Evolutionary conservation across 2,113 vertebrate species (phyloP), one percentile per base, ranked within the genome.

Genomic region (Bombycilla garrulus): DNA sequence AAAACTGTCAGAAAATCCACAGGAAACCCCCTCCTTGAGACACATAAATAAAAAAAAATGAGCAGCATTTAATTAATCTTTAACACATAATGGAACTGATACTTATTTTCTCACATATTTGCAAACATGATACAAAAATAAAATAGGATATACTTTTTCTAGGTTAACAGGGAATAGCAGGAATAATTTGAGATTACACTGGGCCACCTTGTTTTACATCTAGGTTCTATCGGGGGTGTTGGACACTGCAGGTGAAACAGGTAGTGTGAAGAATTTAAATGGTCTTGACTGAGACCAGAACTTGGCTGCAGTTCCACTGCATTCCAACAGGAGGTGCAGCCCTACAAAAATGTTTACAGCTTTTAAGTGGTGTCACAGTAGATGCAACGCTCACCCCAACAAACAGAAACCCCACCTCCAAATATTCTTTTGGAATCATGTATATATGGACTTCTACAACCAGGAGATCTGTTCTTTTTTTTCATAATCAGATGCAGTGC

Each of bases 291-390:
- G n/a, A 92, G 62, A 72, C 15, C 10, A 82, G 33, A 57, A 65
- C 44, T 1, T 65, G 14, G 6, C 61, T 90, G 87, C 33, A 89
- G 35, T 91, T 90, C 45, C 82, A 42, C 22, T 48, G 19, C 15
- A 84, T 60, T 64, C 81, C 90, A 94, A 53, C 11, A 90, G 92
- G 90, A 92, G 87, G 81, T 44, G 73, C 61, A 93, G 57, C 9
- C 25, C 38, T 24, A 67, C 61, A 89, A 66, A 87, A 42, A 51
- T 16, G 20, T 67, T 44, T 54, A 66, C 44, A 71, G 24, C 44
- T 81, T 66, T 65, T 33, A 79, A 70, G 33, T 7, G 15, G 17
- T 13, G 18, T 26, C 29, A 38, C 23, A 61, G 11, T 5, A 69
- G 23, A 12, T 88, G 42, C 33, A 86, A 70, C 15, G 54, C 11